These are phyloP conservation scores for Dynastes tityus DNA, from an alignment of 2,888 invertebrate species.

Conservation along the genomic window DNA sequence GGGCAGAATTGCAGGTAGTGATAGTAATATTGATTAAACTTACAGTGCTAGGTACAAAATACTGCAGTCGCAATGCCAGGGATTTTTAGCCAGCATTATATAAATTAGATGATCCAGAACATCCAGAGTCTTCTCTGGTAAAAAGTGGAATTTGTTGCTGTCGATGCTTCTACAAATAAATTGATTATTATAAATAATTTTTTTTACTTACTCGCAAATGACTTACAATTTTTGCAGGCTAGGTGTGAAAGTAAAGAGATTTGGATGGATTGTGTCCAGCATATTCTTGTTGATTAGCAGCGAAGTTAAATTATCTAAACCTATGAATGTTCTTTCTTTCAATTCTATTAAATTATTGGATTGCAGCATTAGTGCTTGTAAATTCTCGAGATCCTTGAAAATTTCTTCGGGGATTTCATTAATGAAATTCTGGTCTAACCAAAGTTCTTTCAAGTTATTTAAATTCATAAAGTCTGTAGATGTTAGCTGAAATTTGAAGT, in stretches of 20 bases:
- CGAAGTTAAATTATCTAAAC: slow-evolving; percentile 77
- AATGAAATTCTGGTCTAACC: slow-evolving; percentile 80
- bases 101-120: slow-evolving; percentile 76
- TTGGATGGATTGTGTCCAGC: slow-evolving; percentile 76
- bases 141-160: slow-evolving; percentile 80
- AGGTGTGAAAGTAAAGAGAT: slow-evolving; percentile 77
- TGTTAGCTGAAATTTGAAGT: slow-evolving; percentile 70
- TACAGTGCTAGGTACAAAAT: slow-evolving; percentile 82
- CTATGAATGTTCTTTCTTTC: slow-evolving; percentile 75
- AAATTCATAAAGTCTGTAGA: slow-evolving; percentile 74
- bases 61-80: slow-evolving; percentile 88
- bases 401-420: slow-evolving; percentile 73
- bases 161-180: slow-evolving; percentile 79
- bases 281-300: slow-evolving; percentile 83
- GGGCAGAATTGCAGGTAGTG: background rate
- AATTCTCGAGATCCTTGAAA: slow-evolving; percentile 73
- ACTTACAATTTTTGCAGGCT: slow-evolving; percentile 83
- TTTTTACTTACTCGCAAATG: background rate
- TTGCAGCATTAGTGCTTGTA: slow-evolving; percentile 80
- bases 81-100: slow-evolving; percentile 82
- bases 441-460: slow-evolving; percentile 75
- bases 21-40: slow-evolving; percentile 60
- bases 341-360: slow-evolving; percentile 80
- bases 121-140: slow-evolving; percentile 80
- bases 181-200: background rate